Percentiles rank a stretch among this genome's conserved stretches.
phyloP scores from a whole-genome alignment of 2,888 invertebrate species.

The Plutella xylostella region DNA sequence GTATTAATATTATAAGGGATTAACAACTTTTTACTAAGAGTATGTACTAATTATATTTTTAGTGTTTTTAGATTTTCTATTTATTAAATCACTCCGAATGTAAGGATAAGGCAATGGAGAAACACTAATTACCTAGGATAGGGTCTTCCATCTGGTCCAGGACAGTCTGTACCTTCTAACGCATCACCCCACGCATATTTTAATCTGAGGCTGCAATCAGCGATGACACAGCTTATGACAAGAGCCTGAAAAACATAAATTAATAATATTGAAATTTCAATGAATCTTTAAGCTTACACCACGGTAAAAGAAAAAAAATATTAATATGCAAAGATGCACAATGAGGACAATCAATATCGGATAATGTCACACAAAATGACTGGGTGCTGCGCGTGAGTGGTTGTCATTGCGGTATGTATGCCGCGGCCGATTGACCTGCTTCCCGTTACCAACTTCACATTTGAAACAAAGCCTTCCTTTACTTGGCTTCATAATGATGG shows the following conservation, averaged over 20 bases:
- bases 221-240: constrained; percentile 35
- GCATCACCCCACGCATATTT: constrained; percentile 93
- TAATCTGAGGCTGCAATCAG: constrained; percentile 71
- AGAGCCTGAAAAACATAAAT: constrained; percentile 37
- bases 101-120: not conserved
- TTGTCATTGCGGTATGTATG: constrained; percentile 42
- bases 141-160: constrained; percentile 85
- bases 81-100: no score
- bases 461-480: constrained; percentile 42
- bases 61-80: not conserved
- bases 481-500: no score
- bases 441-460: constrained; percentile 34
- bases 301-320: not conserved
- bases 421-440: constrained; percentile 60
- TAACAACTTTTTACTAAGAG: no score
- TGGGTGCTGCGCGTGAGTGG: constrained; percentile 9
- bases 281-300: not conserved
- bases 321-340: not conserved
- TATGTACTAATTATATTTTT: not conserved
- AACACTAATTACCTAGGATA: constrained; percentile 79
- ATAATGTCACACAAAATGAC: constrained; percentile 1
- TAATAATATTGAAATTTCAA: not conserved
- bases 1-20: no score
- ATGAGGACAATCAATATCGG: not conserved
- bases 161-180: constrained; percentile 81